These are phyloP conservation scores for Bucorvus abyssinicus DNA, from an alignment of 2,797 vertebrate species.

Conservation along the genomic window DNA sequence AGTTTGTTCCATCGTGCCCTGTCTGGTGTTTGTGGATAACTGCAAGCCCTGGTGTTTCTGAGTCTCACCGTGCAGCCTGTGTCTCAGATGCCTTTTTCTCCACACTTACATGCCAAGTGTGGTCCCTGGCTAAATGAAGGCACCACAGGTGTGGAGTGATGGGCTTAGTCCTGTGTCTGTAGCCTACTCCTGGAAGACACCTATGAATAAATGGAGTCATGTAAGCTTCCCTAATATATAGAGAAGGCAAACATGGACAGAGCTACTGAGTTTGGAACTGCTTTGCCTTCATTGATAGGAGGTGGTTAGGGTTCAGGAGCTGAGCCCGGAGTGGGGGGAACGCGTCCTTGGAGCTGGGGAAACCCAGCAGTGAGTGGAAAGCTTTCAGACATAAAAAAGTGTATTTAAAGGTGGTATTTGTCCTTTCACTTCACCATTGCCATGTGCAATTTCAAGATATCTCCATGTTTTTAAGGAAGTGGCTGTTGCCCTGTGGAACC, in stretches of 20 bases:
- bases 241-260: not conserved
- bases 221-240: not conserved
- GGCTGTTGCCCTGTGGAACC: not conserved
- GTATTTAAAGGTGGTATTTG: not conserved
- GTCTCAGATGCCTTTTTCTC: not conserved
- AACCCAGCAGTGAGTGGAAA: not conserved
- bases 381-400: not conserved
- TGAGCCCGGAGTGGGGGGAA: not conserved
- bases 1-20: not conserved
- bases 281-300: not conserved
- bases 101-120: not conserved
- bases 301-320: not conserved
- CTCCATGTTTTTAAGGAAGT: not conserved
- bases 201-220: not conserved
- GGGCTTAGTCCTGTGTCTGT: not conserved
- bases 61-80: rapidly evolving
- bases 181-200: not conserved
- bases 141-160: not conserved
- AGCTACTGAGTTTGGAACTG: not conserved
- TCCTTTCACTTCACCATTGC: not conserved
- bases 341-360: not conserved
- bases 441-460: not conserved
- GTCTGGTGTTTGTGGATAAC: not conserved
- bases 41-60: not conserved
- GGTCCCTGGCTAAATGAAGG: not conserved